Conservation (phyloP, 2,888 invertebrate genomes). For the Sphaerophoria taeniata region DNA sequence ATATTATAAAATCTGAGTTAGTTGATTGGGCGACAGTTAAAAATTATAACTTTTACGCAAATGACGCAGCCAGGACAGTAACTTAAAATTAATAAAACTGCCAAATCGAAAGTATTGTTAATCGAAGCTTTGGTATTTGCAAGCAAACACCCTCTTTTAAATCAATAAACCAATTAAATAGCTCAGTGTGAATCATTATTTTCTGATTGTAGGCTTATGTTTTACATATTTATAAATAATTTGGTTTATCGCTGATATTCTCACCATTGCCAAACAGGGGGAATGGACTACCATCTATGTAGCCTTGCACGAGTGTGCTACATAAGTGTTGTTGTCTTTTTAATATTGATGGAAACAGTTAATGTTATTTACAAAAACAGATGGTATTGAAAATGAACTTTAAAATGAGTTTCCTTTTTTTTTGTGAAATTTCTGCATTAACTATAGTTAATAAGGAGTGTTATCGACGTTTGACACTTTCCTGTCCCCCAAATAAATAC, state of each 20-base stretch:
- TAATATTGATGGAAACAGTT: constrained; percentile 62
- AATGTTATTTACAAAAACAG: constrained; percentile 39
- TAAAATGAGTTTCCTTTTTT: constrained; percentile 30
- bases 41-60: no score
- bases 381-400: constrained; percentile 32
- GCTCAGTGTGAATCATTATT: not conserved
- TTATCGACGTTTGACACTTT: constrained; percentile 71
- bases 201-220: constrained; percentile 20
- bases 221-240: constrained; percentile 10
- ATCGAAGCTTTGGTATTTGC: not conserved
- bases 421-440: constrained; percentile 50
- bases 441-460: constrained; percentile 51
- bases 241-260: not conserved
- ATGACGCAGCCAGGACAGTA: no score
- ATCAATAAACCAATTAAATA: not conserved
- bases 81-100: no score
- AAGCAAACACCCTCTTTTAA: no score
- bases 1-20: not conserved
- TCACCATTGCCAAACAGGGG: constrained; percentile 2
- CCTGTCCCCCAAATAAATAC: constrained; percentile 39
- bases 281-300: constrained; percentile 50
- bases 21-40: not conserved
- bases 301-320: constrained; percentile 51
- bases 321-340: constrained; percentile 18
- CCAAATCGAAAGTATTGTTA: no score